Percentiles rank a stretch among this genome's conserved stretches.
These are phyloP conservation scores for Tipula unca DNA, from an alignment of 2,888 invertebrate species.

Conservation along the genomic window DNA sequence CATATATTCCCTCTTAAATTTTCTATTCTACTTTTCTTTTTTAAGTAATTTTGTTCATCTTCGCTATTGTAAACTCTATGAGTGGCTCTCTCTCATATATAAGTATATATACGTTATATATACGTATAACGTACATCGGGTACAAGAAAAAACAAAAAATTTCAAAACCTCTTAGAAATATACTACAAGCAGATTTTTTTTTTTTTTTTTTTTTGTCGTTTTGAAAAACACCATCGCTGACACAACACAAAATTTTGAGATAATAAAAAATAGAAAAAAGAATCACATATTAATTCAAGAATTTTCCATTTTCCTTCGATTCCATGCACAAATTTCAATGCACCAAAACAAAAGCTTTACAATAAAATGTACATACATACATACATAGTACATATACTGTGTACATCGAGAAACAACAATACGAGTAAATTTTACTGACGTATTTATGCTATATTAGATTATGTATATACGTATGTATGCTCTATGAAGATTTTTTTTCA, in stretches of 20 bases:
- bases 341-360: background rate
- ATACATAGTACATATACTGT: no score
- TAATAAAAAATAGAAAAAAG: background rate
- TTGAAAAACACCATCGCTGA: background rate
- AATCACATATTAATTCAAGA: slow-evolving; percentile 1
- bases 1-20: background rate
- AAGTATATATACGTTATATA: no score
- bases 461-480: background rate
- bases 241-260: background rate
- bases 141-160: background rate
- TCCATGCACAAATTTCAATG: background rate
- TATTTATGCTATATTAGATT: background rate
- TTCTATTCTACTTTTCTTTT: background rate
- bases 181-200: background rate
- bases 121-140: background rate
- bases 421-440: background rate
- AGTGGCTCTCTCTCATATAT: background rate
- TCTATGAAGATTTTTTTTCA: background rate
- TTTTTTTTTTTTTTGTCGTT: background rate
- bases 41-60: background rate
- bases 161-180: background rate
- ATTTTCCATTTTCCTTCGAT: background rate
- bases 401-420: no score
- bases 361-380: background rate
- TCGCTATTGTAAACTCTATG: background rate